Percentiles rank a stretch among this genome's conserved stretches.
Evolutionary conservation across 2,888 invertebrate species (phyloP).

Genomic region (Spialia ferax): DNA sequence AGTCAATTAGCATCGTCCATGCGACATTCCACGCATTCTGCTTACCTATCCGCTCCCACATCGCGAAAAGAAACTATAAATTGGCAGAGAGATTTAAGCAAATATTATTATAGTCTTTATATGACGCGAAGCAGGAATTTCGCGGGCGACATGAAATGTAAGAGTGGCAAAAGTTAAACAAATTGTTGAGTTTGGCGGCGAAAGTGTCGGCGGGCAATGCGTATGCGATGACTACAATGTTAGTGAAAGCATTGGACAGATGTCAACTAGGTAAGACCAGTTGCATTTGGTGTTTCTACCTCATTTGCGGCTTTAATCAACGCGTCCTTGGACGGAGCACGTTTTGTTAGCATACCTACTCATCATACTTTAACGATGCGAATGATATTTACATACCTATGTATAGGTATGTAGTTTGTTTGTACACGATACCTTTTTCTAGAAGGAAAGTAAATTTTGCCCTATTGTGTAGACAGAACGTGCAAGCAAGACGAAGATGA

Average conservation of each 20-base stretch:
- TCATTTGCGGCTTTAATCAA: conserved; percentile 44
- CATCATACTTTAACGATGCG: conserved; percentile 14
- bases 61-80: conserved; percentile 49
- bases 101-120: conserved; percentile 42
- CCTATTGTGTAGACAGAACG: background rate
- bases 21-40: conserved; percentile 71
- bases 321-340: conserved; percentile 38
- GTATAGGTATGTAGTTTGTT: background rate
- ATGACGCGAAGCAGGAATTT: conserved; percentile 47
- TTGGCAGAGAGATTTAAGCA: conserved; percentile 22
- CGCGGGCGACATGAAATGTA: conserved; percentile 48
- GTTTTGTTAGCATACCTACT: conserved; percentile 23
- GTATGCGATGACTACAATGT: conserved; percentile 61
- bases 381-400: too few relatives aligned
- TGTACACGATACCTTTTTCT: conserved; percentile 10
- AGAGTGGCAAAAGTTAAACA: conserved; percentile 58
- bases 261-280: conserved; percentile 58
- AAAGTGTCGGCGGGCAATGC: conserved; percentile 58
- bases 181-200: conserved; percentile 60
- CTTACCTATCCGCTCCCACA: conserved; percentile 66
- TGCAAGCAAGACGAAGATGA: too few relatives aligned
- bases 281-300: conserved; percentile 46
- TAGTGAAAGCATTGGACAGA: conserved; percentile 65
- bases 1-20: conserved; percentile 72
- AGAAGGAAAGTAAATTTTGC: background rate